Base-by-base conservation (phyloP, 1,140 invertebrate species). In the Anthonomus grandis region DNA sequence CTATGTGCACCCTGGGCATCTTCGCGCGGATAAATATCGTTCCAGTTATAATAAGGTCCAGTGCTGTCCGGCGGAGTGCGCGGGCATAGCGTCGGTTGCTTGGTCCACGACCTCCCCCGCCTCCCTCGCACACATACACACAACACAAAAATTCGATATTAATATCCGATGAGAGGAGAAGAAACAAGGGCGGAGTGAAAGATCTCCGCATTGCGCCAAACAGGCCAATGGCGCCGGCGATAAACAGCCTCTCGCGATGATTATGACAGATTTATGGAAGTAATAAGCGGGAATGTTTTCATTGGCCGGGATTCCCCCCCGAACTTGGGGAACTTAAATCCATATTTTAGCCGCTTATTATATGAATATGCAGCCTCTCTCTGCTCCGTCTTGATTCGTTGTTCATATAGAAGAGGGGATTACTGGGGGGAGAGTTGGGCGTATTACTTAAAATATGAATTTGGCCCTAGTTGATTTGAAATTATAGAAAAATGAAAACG, bases 131-230 rank as follows among this genome's bases (percentile, higher is more conserved):
- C 53, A 47, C 53, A 56, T 36, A 57, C 55, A 57, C 55, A 57
- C 55, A 79, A 57, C 55, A 57, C 55, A 79, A 78, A 79, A 78
- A 79, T 78, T 78, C 76, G 76, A 78, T 79, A 78, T 78, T 78
- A 78, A 78, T 79, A 78, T 78, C 74, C 41, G 50, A 55, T 59
- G 58, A 52, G 57, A 47, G 39, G 18, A 50, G 52, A 45, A 23
- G 48, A 36, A 74, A 31, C n/a, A 19, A 54, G 47, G 55, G 55
- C 46, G 46, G 55, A 54, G 60, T 47, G 58, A 59, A 66, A 62
- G 56, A 64, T 60, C 57, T 61, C 66, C 62, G 66, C 64, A 68
- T 60, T 68, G 66, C 66, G 66, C 64, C 66, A 68, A 41, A 17
- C 57, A 59, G 38, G 60, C 66, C 66, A 68, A 68, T 68, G 49